A percentile compares a stretch with the other conserved stretches of the same genome.
Evolutionary conservation across 1,140 invertebrate genomes (phyloP).

Genomic region (Zaprionus ornatus): DNA sequence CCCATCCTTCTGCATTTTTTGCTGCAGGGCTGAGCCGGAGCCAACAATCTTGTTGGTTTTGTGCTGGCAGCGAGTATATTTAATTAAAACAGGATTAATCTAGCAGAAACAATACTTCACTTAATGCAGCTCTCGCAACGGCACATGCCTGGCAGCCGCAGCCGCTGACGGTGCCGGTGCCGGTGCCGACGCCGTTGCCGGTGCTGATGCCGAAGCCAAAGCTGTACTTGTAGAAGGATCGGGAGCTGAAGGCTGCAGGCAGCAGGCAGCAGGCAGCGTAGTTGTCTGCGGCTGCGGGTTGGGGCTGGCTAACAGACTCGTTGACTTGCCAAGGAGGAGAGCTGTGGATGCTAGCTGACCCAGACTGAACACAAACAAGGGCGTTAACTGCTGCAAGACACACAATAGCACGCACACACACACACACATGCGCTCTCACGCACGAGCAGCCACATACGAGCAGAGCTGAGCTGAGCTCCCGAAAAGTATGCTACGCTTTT

Average conservation of each 20-base stretch:
- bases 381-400: conserved; percentile 55
- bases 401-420: conserved; percentile 19
- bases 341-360: conserved; percentile 54
- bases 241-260: conserved; percentile 12
- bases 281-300: conserved; percentile 58
- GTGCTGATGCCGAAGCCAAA: conserved; percentile 4
- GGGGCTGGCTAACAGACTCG: conserved; percentile 69
- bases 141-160: conserved; percentile 29
- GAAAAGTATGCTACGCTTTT: conserved; percentile 66
- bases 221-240: neutral
- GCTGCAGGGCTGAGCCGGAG: conserved; percentile 23
- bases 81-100: conserved; percentile 83
- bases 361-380: conserved; percentile 67
- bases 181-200: neutral
- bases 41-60: conserved; percentile 70
- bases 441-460: neutral
- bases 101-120: conserved; percentile 83
- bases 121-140: conserved; percentile 68
- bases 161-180: conserved; percentile 1
- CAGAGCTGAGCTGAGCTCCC: conserved; percentile 1
- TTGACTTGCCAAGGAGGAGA: conserved; percentile 54
- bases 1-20: conserved; percentile 33
- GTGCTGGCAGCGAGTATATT: conserved; percentile 81
- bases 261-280: conserved; percentile 4
- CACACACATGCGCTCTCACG: conserved; percentile 7